Evolutionary conservation across 2,888 invertebrate genomes (phyloP), one percentile per base, ranked within the genome.

Genomic region (Philereme transversata): DNA sequence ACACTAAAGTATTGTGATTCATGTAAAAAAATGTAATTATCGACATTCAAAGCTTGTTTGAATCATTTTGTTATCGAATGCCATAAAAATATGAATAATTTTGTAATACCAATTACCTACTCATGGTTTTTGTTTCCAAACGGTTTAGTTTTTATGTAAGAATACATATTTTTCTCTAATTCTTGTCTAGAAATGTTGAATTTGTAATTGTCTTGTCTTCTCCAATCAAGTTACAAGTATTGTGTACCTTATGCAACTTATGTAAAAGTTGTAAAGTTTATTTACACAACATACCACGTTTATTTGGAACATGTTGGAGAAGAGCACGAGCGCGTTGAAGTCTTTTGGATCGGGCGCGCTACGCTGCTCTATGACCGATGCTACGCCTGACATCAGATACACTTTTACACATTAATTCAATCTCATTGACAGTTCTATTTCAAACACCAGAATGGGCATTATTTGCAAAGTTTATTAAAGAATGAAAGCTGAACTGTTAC

Each of bases 401-500:
- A 41, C 51, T 11, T 57, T 53, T 43, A 5, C 7, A 47, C 41
- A 49, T 53, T 40, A 35, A 38, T 50, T 11, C 22, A 44, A 38
- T 49, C 38, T 49, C 10, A 49, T 52, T 33, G n/a, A 44, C 34
- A 8, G 52, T 52, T 34, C 4, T 44, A 35, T 44, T 47, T 34
- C 35, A 46, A 41, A 35, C 35, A 56, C 22, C 40, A n/a, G 10
- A 45, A 51, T 51, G 33, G 34, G 9, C n/a, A 10, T 51, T 35
- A 48, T 48, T 48, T 41, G 8, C 22, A 6, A 6, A 34, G 35
- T 35, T 6, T 10, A 44, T 35, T n/a, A 69, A 78, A 77, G 67
- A 76, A 82, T 77, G 75, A 77, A 77, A 77, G 72, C 66, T 69
- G 66, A 74, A 81, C 82, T 86, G 84, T 88, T 87, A 89, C 90